Evolutionary conservation across 2,888 invertebrate genomes (phyloP).

Genomic region (Pseudococcus viburni): DNA sequence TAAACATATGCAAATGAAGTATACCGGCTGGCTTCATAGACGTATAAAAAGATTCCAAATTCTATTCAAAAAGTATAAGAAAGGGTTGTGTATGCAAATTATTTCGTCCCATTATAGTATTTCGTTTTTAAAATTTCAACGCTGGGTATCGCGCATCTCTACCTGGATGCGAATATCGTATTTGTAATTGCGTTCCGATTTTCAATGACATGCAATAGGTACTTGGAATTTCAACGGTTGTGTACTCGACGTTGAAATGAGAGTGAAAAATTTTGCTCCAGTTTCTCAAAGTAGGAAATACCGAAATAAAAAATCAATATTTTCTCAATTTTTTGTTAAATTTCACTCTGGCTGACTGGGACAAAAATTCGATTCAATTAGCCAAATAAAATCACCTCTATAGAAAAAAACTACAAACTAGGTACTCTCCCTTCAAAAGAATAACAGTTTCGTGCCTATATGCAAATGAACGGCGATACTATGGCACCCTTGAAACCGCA

Average conservation of each 20-base stretch:
- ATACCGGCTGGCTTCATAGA: constrained; percentile 65
- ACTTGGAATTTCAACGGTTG: not conserved
- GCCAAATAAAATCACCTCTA: not conserved
- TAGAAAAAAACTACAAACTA: no score
- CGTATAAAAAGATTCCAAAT: constrained; percentile 62
- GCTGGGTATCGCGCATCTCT: constrained; percentile 59
- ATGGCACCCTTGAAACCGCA: constrained; percentile 22
- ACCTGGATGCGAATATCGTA: constrained; percentile 60
- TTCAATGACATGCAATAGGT: constrained; percentile 12
- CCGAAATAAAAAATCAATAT: no score
- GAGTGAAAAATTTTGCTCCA: not conserved
- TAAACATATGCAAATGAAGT: constrained; percentile 65
- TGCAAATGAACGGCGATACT: constrained; percentile 20
- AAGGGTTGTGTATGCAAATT: constrained; percentile 66
- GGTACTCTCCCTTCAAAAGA: not conserved
- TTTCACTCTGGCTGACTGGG: not conserved
- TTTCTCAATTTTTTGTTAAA: not conserved
- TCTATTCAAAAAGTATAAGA: constrained; percentile 61
- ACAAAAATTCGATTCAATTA: not conserved
- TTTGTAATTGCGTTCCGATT: constrained; percentile 45
- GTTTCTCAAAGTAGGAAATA: not conserved
- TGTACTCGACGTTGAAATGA: not conserved
- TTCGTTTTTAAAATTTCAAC: constrained; percentile 50
- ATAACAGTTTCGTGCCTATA: not conserved
- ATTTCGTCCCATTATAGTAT: constrained; percentile 61